Evolutionary conservation across 2,113 vertebrate species (phyloP), one percentile per base, ranked within the genome.

Genomic region (Nicator chloris): DNA sequence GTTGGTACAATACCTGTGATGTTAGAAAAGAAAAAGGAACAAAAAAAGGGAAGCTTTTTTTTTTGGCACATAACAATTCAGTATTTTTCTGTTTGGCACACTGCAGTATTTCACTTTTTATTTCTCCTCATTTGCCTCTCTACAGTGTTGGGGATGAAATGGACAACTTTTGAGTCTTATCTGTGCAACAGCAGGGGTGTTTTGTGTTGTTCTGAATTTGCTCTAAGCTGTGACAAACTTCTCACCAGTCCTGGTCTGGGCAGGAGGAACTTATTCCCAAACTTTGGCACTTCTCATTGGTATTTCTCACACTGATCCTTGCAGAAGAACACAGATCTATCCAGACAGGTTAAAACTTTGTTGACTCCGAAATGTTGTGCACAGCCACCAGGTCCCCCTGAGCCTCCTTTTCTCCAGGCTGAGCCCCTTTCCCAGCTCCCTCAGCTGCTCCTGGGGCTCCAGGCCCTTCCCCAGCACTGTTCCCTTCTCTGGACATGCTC

Each of bases 381-480:
- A 26, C 50, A 57, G 20, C 13, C 23, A 30, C 3, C 10, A 18
- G 40, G 28, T 16, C 15, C 33, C 7, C 50, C 60, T 28, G 35
- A 40, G 15, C 30, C 35, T n/a, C 60, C 24, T 65, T 56, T 65
- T 8, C 40, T 64, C 12, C n/a, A 73, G 59, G 6, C 15, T 73
- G 19, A 47, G n/a, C 40, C 6, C n/a, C 15, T 80, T 61, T 28
- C 33, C 39, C 59, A 39, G 14, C 23, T 73, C 69, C n/a, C 20
- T 70, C 65, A 63, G 47, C 20, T 0, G 0, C 8, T 86, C 39
- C 72, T 33, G 27, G 4, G 1, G 45, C 23, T 61, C 56, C 73
- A 69, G 28, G 0, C 5, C 23, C 19, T 39, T 45, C 5, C 31
- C 27, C 53, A 69, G 4, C 39, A 19, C 39, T 0, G 0, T 45